phyloP scores from a whole-genome alignment of 1,140 invertebrate species.

The Kradibia gibbosae region DNA sequence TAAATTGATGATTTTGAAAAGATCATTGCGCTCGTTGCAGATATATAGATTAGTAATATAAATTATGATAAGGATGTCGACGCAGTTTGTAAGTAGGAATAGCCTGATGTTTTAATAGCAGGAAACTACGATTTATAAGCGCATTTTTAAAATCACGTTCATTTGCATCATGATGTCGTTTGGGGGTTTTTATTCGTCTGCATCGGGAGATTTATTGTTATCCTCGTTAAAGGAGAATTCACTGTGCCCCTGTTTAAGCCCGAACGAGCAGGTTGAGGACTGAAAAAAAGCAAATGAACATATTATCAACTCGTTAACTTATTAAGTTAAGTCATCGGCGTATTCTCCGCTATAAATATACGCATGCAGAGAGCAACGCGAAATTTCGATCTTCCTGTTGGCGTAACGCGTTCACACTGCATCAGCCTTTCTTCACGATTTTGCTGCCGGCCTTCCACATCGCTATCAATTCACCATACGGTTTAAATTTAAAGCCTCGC shows the following conservation, averaged over 20 bases:
- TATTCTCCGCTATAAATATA: not conserved
- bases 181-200: too few species aligned
- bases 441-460: not conserved
- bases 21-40: not conserved
- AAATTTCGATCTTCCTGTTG: constrained; percentile 15
- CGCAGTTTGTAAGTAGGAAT: not conserved
- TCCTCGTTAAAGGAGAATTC: not conserved
- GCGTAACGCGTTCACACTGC: not conserved
- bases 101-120: too few species aligned
- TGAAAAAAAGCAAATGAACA: not conserved
- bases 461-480: not conserved
- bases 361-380: not conserved
- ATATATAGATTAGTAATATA: not conserved
- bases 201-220: too few species aligned
- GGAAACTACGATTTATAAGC: too few species aligned
- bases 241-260: not conserved
- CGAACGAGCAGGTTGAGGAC: not conserved
- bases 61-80: not conserved
- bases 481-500: constrained; percentile 18
- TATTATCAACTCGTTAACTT: not conserved
- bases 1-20: not conserved
- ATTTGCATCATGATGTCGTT: too few species aligned
- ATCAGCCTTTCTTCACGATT: not conserved
- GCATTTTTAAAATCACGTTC: too few species aligned
- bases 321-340: not conserved